Evolutionary conservation across 2,888 invertebrate species (phyloP).

Genomic region (Oxytorus armatus): DNA sequence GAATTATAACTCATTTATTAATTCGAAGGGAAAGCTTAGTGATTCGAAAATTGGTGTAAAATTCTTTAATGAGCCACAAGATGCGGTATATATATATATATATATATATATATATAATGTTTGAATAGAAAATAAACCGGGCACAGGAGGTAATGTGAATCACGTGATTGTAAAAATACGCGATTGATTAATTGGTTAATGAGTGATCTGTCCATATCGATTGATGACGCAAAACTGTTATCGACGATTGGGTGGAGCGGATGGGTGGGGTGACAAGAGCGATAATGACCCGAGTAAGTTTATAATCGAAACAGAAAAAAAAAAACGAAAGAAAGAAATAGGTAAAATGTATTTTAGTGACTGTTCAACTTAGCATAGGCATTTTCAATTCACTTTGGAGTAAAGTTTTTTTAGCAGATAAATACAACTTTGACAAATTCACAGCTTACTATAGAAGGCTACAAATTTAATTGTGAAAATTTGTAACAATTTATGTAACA

Average conservation of each 20-base stretch:
- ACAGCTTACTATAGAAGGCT: too few relatives aligned
- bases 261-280: not conserved
- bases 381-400: too few relatives aligned
- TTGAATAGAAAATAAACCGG: not conserved
- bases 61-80: too few relatives aligned
- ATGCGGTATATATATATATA: too few relatives aligned
- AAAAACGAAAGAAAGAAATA: not conserved
- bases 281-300: not conserved
- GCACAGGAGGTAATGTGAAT: not conserved
- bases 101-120: not conserved
- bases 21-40: not conserved
- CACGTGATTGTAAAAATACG: not conserved
- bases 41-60: not conserved
- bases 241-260: not conserved
- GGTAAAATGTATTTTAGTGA: too few relatives aligned
- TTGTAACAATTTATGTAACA: too few relatives aligned
- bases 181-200: conserved; percentile 21
- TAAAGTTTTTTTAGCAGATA: too few relatives aligned
- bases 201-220: conserved; percentile 24
- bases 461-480: too few relatives aligned
- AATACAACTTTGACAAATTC: too few relatives aligned
- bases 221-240: conserved; percentile 10
- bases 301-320: not conserved
- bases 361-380: too few relatives aligned
- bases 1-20: not conserved